Base-by-base conservation (phyloP, 2,888 invertebrate genomes). In the Stenichneumon culpator region DNA sequence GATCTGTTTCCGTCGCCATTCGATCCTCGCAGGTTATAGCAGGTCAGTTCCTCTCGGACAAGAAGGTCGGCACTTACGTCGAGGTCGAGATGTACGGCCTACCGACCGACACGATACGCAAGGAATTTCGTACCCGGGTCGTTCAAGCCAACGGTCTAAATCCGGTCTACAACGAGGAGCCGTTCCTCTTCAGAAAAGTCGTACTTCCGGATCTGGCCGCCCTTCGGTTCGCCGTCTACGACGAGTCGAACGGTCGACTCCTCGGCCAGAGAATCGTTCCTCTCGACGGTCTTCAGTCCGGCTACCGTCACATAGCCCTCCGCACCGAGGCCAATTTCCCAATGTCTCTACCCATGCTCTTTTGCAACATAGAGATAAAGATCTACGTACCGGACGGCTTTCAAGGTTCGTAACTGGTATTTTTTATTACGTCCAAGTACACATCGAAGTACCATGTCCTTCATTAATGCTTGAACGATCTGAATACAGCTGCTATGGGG, bases 361-460 rank as follows among this genome's bases (percentile, higher is more conserved):
- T 99, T 95, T 99, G 99, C 93, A 98, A 99, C 94, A 99, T 99
- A 92, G 99, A 99, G 95, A 96, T 99, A 86, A 99, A 99, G 95
- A 99, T 99, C 91, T 99, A 99, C 95, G 99, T 99, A 89, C 99
- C 99, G 60, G 99, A 99, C 95, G 99, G 99, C 72, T 97, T 99
- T 93, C 99, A 99, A 95, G 98, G 98, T 97, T 90, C 91, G 65
- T 60, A n/a, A 57, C 69, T 22, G 39, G 9, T 19, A 68, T 63
- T 32, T 32, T 50, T 11, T 67, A 36, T 44, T 2, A 39, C 1
- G 2, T 39, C 9, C 4, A 39, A 39, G 39, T 39, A 39, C 9
- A 36, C 36, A 36, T 9, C 1, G 39, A 39, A 39, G 39, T 14
- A 39, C 39, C 39, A 11, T 39, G 9, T 39, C 39, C 0, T 39